These are phyloP conservation scores for Orthonevra nobilis DNA, from an alignment of 2,888 invertebrate species.

Conservation along the genomic window DNA sequence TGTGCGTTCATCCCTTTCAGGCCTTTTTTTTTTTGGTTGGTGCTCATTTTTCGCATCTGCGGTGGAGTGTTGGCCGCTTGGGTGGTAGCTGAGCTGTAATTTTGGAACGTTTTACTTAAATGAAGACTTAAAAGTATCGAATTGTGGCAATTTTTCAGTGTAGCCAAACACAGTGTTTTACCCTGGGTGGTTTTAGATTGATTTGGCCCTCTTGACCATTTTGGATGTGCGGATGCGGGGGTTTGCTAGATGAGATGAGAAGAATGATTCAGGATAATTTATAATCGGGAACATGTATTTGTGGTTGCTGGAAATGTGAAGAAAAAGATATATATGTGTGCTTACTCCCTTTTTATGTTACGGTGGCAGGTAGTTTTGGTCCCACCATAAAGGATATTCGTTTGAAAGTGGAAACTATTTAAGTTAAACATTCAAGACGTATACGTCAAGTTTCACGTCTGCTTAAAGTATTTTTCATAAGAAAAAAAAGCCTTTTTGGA, in stretches of 20 bases:
- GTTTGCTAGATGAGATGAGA: conserved; percentile 44
- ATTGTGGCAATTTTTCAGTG: conserved; percentile 67
- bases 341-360: conserved; percentile 5
- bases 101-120: conserved; percentile 66
- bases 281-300: conserved; percentile 60
- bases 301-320: no score
- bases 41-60: no score
- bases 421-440: no score
- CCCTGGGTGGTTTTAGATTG: conserved; percentile 49
- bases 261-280: conserved; percentile 67
- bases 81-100: conserved; percentile 57
- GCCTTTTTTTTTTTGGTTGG: conserved; percentile 48
- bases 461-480: no score
- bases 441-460: no score
- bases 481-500: no score
- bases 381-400: conserved; percentile 28
- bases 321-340: conserved; percentile 20
- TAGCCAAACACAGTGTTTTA: conserved; percentile 22
- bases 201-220: conserved; percentile 61
- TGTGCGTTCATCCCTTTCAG: conserved; percentile 69
- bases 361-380: neutral
- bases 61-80: conserved; percentile 22
- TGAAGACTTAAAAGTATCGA: conserved; percentile 70
- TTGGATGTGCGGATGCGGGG: conserved; percentile 9
- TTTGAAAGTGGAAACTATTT: conserved; percentile 35